These are phyloP conservation scores for Aramus guarauna DNA, from an alignment of 2,113 vertebrate genomes.

Conservation along the genomic window DNA sequence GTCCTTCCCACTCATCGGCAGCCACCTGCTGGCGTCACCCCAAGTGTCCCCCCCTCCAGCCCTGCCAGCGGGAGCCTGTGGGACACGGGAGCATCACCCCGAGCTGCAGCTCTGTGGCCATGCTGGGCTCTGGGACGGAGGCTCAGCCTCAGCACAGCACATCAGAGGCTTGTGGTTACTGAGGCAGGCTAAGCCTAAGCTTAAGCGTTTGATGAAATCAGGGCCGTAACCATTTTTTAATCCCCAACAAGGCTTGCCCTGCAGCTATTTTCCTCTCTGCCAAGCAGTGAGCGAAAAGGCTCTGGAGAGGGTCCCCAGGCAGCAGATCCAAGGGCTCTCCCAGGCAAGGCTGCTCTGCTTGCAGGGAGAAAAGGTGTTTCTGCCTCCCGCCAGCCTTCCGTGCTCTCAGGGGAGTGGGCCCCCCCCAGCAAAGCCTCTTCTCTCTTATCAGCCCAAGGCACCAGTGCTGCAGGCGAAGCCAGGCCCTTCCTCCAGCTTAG, in stretches of 20 bases:
- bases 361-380: background rate
- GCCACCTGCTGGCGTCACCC: rapidly evolving
- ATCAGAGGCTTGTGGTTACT: background rate
- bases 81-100: background rate
- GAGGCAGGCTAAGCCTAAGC: background rate
- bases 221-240: background rate
- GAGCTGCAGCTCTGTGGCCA: background rate
- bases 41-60: rapidly evolving
- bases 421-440: background rate
- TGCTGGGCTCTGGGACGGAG: background rate
- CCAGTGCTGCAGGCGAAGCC: background rate
- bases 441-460: background rate
- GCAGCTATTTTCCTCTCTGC: background rate
- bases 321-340: background rate
- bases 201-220: background rate
- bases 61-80: rapidly evolving
- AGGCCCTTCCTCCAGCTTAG: background rate
- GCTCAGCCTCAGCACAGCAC: background rate
- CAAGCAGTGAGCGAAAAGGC: background rate
- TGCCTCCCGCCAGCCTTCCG: background rate
- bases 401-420: background rate
- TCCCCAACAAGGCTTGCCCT: background rate
- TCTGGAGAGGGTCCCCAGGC: background rate
- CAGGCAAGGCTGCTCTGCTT: background rate
- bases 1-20: background rate